These are phyloP conservation scores for Thera obeliscata DNA, from an alignment of 2,888 invertebrate genomes.

Conservation along the genomic window DNA sequence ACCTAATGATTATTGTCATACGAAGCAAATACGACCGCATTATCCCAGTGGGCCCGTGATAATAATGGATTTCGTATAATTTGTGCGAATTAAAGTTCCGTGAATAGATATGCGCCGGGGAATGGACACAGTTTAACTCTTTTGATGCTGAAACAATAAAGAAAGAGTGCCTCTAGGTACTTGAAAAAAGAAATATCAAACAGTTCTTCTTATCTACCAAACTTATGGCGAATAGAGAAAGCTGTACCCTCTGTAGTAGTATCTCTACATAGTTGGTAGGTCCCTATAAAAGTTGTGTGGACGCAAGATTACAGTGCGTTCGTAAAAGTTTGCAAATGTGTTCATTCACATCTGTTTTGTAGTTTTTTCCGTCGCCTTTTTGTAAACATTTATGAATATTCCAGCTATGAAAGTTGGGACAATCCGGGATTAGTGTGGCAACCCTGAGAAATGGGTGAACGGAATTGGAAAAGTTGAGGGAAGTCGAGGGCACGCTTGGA, in stretches of 20 bases:
- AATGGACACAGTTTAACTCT: slow-evolving; percentile 16
- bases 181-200: not conserved
- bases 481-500: slow-evolving; percentile 56
- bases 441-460: slow-evolving; percentile 66
- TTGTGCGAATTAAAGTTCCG: slow-evolving; percentile 36
- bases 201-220: not conserved
- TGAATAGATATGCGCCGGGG: slow-evolving; percentile 23
- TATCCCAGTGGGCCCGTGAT: slow-evolving; percentile 38
- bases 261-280: slow-evolving; percentile 1
- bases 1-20: slow-evolving; percentile 49
- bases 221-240: not conserved
- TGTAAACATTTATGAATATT: slow-evolving; percentile 63
- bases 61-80: slow-evolving; percentile 41
- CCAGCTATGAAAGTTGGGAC: slow-evolving; percentile 60
- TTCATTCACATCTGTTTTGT: slow-evolving; percentile 53
- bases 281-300: slow-evolving; percentile 17
- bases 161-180: not conserved
- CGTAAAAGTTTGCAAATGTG: slow-evolving; percentile 35
- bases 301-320: slow-evolving; percentile 4
- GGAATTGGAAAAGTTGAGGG: slow-evolving; percentile 77
- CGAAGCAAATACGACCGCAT: slow-evolving; percentile 45
- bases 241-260: not conserved
- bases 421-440: slow-evolving; percentile 65
- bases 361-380: slow-evolving; percentile 54
- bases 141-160: slow-evolving; percentile 22